Evolutionary conservation across 1,140 invertebrate species (phyloP).

Genomic region (Apis dorsata): DNA sequence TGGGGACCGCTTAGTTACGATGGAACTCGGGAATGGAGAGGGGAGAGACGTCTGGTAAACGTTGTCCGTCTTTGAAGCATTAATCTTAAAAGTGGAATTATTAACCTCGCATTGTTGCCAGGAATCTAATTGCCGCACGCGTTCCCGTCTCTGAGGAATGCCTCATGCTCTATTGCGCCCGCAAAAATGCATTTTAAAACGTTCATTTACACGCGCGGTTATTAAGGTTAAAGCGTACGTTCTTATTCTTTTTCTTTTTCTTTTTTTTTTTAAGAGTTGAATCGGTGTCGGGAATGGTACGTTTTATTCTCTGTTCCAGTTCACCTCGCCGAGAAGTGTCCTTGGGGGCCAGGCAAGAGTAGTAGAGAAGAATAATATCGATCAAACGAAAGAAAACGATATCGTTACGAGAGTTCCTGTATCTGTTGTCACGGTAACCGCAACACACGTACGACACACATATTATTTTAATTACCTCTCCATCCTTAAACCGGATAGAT

Average conservation of each 20-base stretch:
- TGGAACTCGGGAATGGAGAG: constrained; percentile 15
- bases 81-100: constrained; percentile 32
- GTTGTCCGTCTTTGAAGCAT: not conserved
- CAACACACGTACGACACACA: not conserved
- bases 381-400: constrained; percentile 56
- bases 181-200: not conserved
- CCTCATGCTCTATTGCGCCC: not conserved
- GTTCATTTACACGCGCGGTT: not conserved
- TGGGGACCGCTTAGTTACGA: too few species aligned
- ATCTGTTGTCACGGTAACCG: constrained; percentile 20
- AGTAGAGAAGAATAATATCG: constrained; percentile 42
- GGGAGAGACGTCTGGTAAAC: not conserved
- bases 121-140: not conserved
- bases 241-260: not conserved
- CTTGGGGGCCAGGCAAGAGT: not conserved
- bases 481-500: not conserved
- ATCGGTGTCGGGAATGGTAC: not conserved
- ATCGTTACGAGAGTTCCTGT: not conserved
- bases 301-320: not conserved
- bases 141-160: not conserved
- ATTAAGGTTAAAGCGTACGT: not conserved
- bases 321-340: not conserved
- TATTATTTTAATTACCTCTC: not conserved
- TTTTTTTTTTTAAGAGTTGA: not conserved
- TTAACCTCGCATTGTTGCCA: constrained; percentile 4